phyloP scores from a whole-genome alignment of 2,888 invertebrate genomes.

The Melanotus villosus region DNA sequence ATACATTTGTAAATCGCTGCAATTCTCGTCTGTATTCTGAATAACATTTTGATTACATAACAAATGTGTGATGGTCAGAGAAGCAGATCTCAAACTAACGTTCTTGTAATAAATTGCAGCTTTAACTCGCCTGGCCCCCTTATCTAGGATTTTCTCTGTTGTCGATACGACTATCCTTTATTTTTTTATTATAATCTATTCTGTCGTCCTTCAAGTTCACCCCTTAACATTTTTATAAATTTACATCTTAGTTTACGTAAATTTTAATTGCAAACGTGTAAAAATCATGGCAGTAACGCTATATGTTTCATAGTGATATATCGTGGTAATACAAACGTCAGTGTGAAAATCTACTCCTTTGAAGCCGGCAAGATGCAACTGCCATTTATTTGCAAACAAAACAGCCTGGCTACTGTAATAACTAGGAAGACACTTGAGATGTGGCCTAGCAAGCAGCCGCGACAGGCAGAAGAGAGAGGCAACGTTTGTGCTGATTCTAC shows the following conservation, averaged over 20 bases:
- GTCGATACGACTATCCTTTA: background rate
- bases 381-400: constrained; percentile 49
- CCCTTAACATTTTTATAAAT: constrained; percentile 27
- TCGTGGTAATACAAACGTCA: constrained; percentile 45
- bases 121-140: background rate
- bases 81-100: constrained; percentile 47
- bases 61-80: constrained; percentile 30
- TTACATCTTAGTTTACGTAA: constrained; percentile 27
- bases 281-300: constrained; percentile 43
- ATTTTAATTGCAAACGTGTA: constrained; percentile 45
- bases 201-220: background rate
- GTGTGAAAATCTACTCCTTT: constrained; percentile 44
- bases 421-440: constrained; percentile 66
- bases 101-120: constrained; percentile 8
- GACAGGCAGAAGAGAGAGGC: constrained; percentile 52
- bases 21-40: constrained; percentile 23
- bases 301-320: constrained; percentile 39
- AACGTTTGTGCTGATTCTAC: constrained; percentile 51
- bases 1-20: constrained; percentile 34
- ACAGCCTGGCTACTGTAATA: constrained; percentile 55
- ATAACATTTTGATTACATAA: constrained; percentile 6
- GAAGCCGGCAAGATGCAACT: constrained; percentile 56
- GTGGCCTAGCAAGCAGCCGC: constrained; percentile 59
- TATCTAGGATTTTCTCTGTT: background rate
- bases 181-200: background rate